Conservation (phyloP, 2,797 vertebrate species). For the Lithobates pipiens region DNA sequence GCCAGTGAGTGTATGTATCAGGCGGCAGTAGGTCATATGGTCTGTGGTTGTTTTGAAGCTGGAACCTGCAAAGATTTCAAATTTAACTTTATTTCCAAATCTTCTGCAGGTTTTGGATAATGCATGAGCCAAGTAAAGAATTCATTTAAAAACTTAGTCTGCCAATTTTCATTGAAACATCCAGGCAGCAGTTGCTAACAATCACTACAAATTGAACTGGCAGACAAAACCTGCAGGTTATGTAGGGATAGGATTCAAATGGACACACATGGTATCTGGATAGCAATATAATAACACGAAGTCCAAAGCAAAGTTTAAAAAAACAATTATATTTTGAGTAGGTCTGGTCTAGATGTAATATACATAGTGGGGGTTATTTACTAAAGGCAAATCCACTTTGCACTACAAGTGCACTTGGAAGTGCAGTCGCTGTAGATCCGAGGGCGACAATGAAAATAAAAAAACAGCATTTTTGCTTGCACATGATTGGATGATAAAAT, state of each 20-base stretch:
- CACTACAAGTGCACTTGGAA: too few relatives aligned
- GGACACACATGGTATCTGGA: not conserved
- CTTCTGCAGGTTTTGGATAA: not conserved
- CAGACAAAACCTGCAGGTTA: conserved; percentile 16
- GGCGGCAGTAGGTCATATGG: too few relatives aligned
- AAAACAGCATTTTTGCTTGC: too few relatives aligned
- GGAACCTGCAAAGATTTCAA: too few relatives aligned
- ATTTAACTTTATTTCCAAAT: not conserved
- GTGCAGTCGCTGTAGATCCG: too few relatives aligned
- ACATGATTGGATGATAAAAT: too few relatives aligned
- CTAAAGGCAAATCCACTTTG: too few relatives aligned
- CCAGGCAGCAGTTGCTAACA: not conserved
- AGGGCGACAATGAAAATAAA: too few relatives aligned
- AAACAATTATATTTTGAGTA: not conserved
- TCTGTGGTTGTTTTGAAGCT: too few relatives aligned
- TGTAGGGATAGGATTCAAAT: not conserved
- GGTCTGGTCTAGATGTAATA: not conserved
- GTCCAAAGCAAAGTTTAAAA: not conserved
- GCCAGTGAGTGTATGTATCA: too few relatives aligned
- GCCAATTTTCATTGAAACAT: conserved; percentile 8
- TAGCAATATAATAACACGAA: not conserved
- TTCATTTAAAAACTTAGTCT: not conserved
- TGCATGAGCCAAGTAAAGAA: not conserved
- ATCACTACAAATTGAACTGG: conserved; percentile 1
- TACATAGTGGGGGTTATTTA: not conserved